Conservation (phyloP, 2,888 invertebrate species). For the Apoderus coryli region DNA sequence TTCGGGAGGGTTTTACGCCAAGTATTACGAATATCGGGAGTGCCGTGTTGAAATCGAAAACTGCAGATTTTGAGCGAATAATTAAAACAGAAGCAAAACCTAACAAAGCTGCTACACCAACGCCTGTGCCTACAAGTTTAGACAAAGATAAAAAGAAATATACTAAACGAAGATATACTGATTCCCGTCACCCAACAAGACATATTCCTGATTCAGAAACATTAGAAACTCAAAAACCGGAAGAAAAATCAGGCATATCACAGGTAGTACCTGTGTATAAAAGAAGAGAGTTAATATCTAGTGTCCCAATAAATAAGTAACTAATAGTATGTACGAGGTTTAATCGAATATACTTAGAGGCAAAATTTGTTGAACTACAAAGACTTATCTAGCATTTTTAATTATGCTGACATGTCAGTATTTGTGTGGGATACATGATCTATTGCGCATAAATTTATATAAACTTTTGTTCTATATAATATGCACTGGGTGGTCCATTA, state of each 20-base stretch:
- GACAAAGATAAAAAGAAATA: slow-evolving; percentile 42
- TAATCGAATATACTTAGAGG: too few species aligned
- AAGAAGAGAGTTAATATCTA: slow-evolving; percentile 66
- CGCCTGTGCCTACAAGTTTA: slow-evolving; percentile 24
- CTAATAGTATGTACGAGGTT: too few species aligned
- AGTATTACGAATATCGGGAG: slow-evolving; percentile 52
- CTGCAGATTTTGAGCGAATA: slow-evolving; percentile 51
- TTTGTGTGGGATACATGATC: too few species aligned
- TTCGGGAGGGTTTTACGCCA: slow-evolving; percentile 33
- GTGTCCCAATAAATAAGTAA: too few species aligned
- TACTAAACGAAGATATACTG: slow-evolving; percentile 44
- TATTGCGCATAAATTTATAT: too few species aligned
- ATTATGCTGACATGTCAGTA: too few species aligned
- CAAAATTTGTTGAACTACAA: too few species aligned
- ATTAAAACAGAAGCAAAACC: slow-evolving; percentile 37
- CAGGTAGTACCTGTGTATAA: slow-evolving; percentile 51
- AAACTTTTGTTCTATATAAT: too few species aligned
- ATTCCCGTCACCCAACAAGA: slow-evolving; percentile 42
- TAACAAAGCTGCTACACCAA: slow-evolving; percentile 25
- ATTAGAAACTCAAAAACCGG: slow-evolving; percentile 26
- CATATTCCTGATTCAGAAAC: slow-evolving; percentile 41
- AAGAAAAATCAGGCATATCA: slow-evolving; percentile 19
- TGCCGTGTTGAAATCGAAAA: slow-evolving; percentile 48
- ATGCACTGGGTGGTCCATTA: too few species aligned
- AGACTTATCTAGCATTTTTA: too few species aligned